Base-by-base conservation (phyloP, 2,888 invertebrate genomes). In the Acleris literana region DNA sequence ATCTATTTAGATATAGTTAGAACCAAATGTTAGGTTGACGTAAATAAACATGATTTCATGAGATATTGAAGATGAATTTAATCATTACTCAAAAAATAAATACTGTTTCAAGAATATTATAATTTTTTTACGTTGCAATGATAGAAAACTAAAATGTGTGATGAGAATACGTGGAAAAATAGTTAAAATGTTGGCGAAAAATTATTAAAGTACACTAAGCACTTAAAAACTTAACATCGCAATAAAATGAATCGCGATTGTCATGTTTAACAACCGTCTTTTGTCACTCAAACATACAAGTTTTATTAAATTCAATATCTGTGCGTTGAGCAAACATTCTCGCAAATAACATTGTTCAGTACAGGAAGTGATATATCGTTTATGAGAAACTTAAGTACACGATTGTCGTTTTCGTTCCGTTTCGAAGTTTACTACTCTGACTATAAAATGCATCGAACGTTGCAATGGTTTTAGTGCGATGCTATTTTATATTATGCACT, bases 401-500 rank as follows among this genome's bases (percentile, higher is more conserved):
- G 74, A 86, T 87, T 86, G 88, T 87, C 83, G 85, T 85, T 85
- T 82, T 81, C 83, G 84, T 82, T 70, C 76, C 74, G 72, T 75
- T 69, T 68, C 73, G 58, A 78, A 75, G 82, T 90, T 91, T 90
- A 90, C 88, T 81, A 85, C 85, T 69, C 53, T 61, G 76, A 76
- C 85, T 79, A 88, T 90, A 91, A 91, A 90, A 88, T 89, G 89
- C 89, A 90, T 88, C 85, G 88, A 87, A 87, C 81, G 80, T 69
- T 80, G 85, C 84, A 83, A 80, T 77, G 77, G 78, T 80, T 81
- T 80, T 75, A 77, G 75, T 75, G 39, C 66, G 33, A 52, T 44
- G 56, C 55, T 49, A 60, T 66, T 66, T 66, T 66, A 66, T 66
- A 62, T 57, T 20, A 52, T 52, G 62, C 52, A 57, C 61, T 66